Base-by-base conservation (phyloP, 2,113 vertebrate genomes). In the Lathamus discolor region DNA sequence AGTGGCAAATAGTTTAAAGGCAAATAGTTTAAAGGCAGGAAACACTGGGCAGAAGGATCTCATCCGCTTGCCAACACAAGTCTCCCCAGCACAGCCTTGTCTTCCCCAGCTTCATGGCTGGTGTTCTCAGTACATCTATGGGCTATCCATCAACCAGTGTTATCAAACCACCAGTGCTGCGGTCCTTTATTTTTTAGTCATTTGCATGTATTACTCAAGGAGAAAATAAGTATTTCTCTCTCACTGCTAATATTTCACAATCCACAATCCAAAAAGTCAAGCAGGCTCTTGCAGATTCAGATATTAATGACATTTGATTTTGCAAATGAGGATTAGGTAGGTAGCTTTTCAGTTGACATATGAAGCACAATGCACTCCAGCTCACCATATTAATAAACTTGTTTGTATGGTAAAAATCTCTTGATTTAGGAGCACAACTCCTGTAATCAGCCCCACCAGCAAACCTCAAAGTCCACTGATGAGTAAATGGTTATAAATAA, bases 111-210 rank as follows among this genome's bases (percentile, higher is more conserved):
- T 46, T 86, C 73, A 33, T 2, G 16, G 44, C 29, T 67, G 54
- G 19, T 39, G 37, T 11, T 54, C 41, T 84, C 39, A 70, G 43
- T 77, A 78, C 18, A 76, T 29, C 46, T 35, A 8, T 5, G 11
- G 11, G 48, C n/a, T 35, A 55, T 31, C 13, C 39, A 70, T 9
- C 20, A 35, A 78, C 3, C 33, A 70, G 1, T 0, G 0, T 13
- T 44, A 77, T 6, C 41, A 78, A 90, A 51, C 18, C 55, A 43
- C 49, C 66, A 78, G 0, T 31, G 28, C 24, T 37, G 14, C 29
- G 49, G 23, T 83, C 78, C 43, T 62, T 79, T 66, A 52, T 6
- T 73, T 55, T 18, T 49, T 17, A 62, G 20, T 28, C 39, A 73
- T 55, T 6, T 68, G 52, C 23, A 48, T 20, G 4, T 12, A 44